Percentiles rank a stretch among this genome's conserved stretches.
Conservation (phyloP, 2,113 vertebrate species). For the Callopanchax toddi region DNA sequence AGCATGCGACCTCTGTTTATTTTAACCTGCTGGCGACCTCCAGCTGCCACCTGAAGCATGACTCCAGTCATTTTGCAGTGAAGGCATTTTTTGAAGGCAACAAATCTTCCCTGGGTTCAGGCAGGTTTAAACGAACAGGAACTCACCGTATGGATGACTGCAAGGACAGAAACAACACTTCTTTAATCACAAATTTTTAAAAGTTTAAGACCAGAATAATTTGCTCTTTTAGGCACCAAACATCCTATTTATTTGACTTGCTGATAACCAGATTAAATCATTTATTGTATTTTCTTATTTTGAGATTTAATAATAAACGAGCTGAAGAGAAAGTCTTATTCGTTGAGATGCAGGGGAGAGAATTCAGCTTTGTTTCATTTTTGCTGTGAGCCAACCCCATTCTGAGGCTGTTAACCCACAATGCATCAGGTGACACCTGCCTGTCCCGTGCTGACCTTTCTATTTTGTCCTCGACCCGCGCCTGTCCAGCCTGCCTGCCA, state of each 20-base stretch:
- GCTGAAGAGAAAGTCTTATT: background rate
- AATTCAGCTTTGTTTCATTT: constrained; percentile 22
- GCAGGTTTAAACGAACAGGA: background rate
- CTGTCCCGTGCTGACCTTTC: constrained; percentile 60
- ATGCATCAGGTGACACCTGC: constrained; percentile 65
- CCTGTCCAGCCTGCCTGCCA: constrained; percentile 37
- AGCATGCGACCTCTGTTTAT: background rate
- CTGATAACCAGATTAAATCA: background rate
- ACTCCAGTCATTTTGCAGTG: background rate
- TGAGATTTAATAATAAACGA: too few relatives aligned
- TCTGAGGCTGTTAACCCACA: constrained; percentile 56
- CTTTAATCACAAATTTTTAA: too few relatives aligned
- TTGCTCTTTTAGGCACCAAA: background rate
- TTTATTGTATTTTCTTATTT: too few relatives aligned
- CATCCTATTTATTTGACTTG: background rate
- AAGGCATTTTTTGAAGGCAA: background rate
- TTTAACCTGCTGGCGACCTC: background rate
- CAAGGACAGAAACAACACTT: background rate
- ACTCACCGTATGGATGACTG: background rate
- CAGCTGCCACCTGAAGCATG: background rate
- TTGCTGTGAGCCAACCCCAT: constrained; percentile 22
- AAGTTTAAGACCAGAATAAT: too few relatives aligned
- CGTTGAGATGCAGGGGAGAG: background rate
- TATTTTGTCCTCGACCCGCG: constrained; percentile 53
- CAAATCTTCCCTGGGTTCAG: constrained; percentile 4